Evolutionary conservation across 2,888 invertebrate genomes (phyloP).

Genomic region (Calliopum simillimum): DNA sequence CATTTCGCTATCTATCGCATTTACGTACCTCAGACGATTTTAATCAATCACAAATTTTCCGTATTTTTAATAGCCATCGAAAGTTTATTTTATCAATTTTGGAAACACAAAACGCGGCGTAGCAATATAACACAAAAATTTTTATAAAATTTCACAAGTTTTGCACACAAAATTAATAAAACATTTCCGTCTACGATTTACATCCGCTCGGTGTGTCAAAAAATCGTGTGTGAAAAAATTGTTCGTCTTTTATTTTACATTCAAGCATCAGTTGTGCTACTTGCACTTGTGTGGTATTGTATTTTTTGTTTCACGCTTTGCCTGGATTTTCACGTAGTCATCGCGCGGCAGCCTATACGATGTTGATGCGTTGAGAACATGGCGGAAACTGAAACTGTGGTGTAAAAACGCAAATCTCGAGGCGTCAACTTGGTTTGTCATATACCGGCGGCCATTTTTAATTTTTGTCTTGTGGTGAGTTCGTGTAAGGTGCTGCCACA

Average conservation of each 20-base stretch:
- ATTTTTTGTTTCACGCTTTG: slow-evolving; percentile 43
- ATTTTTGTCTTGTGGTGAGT: background rate
- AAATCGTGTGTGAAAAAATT: slow-evolving; percentile 40
- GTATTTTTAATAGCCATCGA: slow-evolving; percentile 71
- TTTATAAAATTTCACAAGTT: slow-evolving; percentile 41
- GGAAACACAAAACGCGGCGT: slow-evolving; percentile 56
- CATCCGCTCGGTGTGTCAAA: slow-evolving; percentile 34
- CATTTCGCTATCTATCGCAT: slow-evolving; percentile 28
- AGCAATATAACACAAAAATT: slow-evolving; percentile 43
- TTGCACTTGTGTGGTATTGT: slow-evolving; percentile 43
- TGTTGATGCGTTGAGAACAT: slow-evolving; percentile 49
- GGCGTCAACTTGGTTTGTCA: slow-evolving; percentile 19
- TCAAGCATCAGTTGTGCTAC: slow-evolving; percentile 37
- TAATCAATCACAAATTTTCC: slow-evolving; percentile 75
- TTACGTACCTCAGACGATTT: slow-evolving; percentile 71
- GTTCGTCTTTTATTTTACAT: slow-evolving; percentile 30
- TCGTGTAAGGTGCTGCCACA: background rate
- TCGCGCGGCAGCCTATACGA: slow-evolving; percentile 31
- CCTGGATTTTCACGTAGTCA: slow-evolving; percentile 35
- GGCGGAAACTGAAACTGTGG: slow-evolving; percentile 54
- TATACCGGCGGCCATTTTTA: slow-evolving; percentile 38
- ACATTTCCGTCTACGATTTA: slow-evolving; percentile 39
- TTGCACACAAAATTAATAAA: slow-evolving; percentile 41
- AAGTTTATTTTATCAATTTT: slow-evolving; percentile 46
- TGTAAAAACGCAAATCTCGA: slow-evolving; percentile 40